These are phyloP conservation scores for Hyposoter dolosus DNA, from an alignment of 2,888 invertebrate species.

Conservation along the genomic window DNA sequence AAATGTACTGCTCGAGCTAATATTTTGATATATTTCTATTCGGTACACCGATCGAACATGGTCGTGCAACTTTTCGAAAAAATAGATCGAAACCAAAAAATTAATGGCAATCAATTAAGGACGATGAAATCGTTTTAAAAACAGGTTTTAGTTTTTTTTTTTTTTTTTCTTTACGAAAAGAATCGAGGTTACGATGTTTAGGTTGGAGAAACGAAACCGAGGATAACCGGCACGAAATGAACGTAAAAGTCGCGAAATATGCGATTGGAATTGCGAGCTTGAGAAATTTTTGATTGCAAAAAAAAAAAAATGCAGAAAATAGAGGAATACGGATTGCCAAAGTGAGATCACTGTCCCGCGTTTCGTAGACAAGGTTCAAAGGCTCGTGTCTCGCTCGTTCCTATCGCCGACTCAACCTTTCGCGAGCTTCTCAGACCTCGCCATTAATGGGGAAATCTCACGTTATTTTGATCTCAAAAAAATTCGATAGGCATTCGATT, in stretches of 20 bases:
- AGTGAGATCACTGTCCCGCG: constrained; percentile 9
- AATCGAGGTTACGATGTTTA: constrained; percentile 36
- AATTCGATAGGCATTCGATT: neutral
- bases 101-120: neutral
- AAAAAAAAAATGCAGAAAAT: constrained; percentile 23
- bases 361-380: constrained; percentile 47
- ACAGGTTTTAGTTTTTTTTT: constrained; percentile 30
- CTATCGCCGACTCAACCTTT: neutral
- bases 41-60: neutral
- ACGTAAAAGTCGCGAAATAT: constrained; percentile 35
- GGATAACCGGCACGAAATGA: constrained; percentile 48
- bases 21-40: neutral
- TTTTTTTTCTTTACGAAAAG: neutral
- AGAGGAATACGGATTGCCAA: constrained; percentile 24
- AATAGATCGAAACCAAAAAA: neutral
- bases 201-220: constrained; percentile 58
- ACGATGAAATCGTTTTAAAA: neutral
- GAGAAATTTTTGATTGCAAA: neutral
- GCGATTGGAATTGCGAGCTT: constrained; percentile 15
- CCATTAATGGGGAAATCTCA: constrained; percentile 66
- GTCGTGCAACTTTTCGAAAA: neutral
- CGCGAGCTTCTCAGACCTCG: constrained; percentile 62
- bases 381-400: neutral
- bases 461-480: neutral
- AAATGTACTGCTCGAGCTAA: neutral